phyloP scores from a whole-genome alignment of 2,888 invertebrate species.

The Sinopyrophorus schimmeli region DNA sequence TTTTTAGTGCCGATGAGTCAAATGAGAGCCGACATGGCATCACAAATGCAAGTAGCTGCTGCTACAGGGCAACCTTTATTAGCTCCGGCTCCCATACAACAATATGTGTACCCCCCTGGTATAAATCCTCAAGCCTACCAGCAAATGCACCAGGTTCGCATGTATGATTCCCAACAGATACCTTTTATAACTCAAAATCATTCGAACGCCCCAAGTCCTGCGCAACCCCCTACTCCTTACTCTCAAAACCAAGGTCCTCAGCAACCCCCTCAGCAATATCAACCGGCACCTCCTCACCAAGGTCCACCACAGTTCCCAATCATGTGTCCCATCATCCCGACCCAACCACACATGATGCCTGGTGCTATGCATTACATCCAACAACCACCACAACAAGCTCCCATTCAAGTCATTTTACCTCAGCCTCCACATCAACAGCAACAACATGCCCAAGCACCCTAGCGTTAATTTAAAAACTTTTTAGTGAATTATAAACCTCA shows the following conservation, averaged over 20 bases:
- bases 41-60: slow-evolving; percentile 80
- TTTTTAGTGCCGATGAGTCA: slow-evolving; percentile 57
- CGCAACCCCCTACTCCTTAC: slow-evolving; percentile 48
- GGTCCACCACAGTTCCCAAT: slow-evolving; percentile 61
- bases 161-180: slow-evolving; percentile 64
- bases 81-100: slow-evolving; percentile 75
- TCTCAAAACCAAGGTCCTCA: slow-evolving; percentile 47
- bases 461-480: slow-evolving; percentile 40
- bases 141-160: slow-evolving; percentile 63
- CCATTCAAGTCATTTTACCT: slow-evolving; percentile 56
- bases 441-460: slow-evolving; percentile 49
- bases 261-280: slow-evolving; percentile 61
- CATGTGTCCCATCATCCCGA: slow-evolving; percentile 63
- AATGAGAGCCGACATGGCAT: slow-evolving; percentile 61
- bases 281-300: slow-evolving; percentile 64
- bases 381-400: slow-evolving; percentile 55
- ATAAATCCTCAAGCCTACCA: slow-evolving; percentile 54
- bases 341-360: slow-evolving; percentile 58
- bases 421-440: slow-evolving; percentile 55
- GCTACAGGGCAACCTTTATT: slow-evolving; percentile 84
- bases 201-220: slow-evolving; percentile 57
- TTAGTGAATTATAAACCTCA: slow-evolving; percentile 25
- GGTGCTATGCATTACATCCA: slow-evolving; percentile 57
- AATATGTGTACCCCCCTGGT: slow-evolving; percentile 50
- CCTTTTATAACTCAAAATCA: slow-evolving; percentile 55